phyloP scores from a whole-genome alignment of 2,888 invertebrate genomes.

The Baronia brevicornis region DNA sequence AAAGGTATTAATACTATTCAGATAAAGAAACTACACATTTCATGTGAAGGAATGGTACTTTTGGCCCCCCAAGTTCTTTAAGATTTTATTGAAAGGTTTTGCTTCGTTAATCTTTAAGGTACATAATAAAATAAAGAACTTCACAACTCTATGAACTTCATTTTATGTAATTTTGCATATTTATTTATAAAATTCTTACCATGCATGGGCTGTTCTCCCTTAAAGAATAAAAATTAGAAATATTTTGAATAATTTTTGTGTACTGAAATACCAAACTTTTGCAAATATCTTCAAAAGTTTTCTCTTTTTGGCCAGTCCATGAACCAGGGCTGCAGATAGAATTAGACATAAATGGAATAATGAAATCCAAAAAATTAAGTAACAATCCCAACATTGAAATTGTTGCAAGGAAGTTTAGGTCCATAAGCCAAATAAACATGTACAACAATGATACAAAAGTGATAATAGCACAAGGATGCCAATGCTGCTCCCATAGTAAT shows the following conservation, averaged over 20 bases:
- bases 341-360: conserved; percentile 83
- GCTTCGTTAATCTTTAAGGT: no score
- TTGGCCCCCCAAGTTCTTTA: no score
- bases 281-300: conserved; percentile 85
- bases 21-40: no score
- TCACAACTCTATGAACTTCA: neutral
- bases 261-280: conserved; percentile 55
- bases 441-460: conserved; percentile 74
- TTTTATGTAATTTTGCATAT: conserved; percentile 2
- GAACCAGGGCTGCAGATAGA: conserved; percentile 79
- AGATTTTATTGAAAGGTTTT: no score
- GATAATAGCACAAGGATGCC: conserved; percentile 87
- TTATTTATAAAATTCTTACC: conserved; percentile 36
- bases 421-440: conserved; percentile 86
- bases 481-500: conserved; percentile 89
- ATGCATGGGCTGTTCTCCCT: conserved; percentile 66
- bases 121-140: neutral
- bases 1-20: no score
- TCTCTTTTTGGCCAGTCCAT: conserved; percentile 89
- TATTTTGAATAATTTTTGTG: conserved; percentile 47
- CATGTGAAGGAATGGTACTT: no score
- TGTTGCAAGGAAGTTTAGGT: conserved; percentile 85
- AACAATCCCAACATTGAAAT: conserved; percentile 81
- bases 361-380: conserved; percentile 84
- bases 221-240: conserved; percentile 60